Base-by-base conservation (phyloP, 2,888 invertebrate genomes). In the Zygaena filipendulae region DNA sequence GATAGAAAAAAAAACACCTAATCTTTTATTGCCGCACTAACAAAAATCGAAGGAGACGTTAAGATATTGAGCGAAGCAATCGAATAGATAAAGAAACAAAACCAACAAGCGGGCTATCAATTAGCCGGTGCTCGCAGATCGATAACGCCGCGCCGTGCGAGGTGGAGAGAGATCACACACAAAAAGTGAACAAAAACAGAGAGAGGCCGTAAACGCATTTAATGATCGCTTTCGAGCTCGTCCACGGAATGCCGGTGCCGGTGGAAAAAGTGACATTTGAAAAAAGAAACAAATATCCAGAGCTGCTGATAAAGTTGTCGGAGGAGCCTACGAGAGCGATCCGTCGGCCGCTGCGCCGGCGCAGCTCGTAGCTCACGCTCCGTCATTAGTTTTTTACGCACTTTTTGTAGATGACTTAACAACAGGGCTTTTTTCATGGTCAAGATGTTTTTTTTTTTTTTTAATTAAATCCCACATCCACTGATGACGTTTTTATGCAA, bases 211-310 rank as follows among this genome's bases (percentile, higher is more conserved):
- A n/a, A n/a, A n/a, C 52, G 56, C 55, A 69, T 66, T 71, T 72
- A 74, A 72, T 71, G 67, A 72, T 61, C 64, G 57, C 59, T 61
- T 61, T 66, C 67, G 59, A 61, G 49, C 56, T 57, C 47, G 60
- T 62, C 67, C n/a, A n/a, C n/a, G n/a, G n/a, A n/a, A 68, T 67
- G 62, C 62, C 42, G 46, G 36, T 37, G 33, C 35, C 42, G 45
- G 42, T 41, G 39, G 42, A 37, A n/a, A n/a, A n/a, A n/a, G n/a
- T n/a, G n/a, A n/a, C n/a, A n/a, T n/a, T n/a, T n/a, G n/a, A n/a
- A n/a, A 33, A 43, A 45, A 41, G 51, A 43, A 53, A 49, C 52
- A 47, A 44, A 52, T 42, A 42, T 40, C 47, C 45, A 44, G 32
- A 31, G 31, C 35, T 25, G 25, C 25, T 40, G 55, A 64, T 63